Evolutionary conservation across 2,113 vertebrate genomes (phyloP), one percentile per base, ranked within the genome.

Genomic region (Neodon shergylaensis): DNA sequence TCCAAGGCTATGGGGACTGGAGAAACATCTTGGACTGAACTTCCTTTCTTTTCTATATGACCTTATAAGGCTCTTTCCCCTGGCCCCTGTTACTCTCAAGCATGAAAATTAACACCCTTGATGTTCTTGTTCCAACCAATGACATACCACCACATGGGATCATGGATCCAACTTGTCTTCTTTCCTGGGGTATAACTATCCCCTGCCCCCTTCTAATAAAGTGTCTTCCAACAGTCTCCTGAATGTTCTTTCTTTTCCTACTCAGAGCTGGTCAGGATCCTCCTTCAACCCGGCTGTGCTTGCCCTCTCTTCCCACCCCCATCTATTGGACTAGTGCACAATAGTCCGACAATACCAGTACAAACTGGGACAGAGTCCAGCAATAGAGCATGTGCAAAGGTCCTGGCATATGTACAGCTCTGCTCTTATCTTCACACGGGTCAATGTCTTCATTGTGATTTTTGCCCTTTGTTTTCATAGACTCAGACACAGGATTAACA

Each of bases 401-500:
- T 11, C 39, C 58, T 54, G 26, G 39, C 33, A 61, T 68, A 4
- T 22, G 13, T 2, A 21, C 19, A 88, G n/a, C 13, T 72, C 21
- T 63, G 11, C 2, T 26, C 11, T n/a, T 28, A 14, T 58, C 39
- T 42, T 5, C 4, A 73, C 19, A 88, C 70, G 61, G 31, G 31
- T 91, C 10, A 42, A 24, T 76, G 31, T 68, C 74, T 39, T 86
- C 81, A 73, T 5, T 61, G 1, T 85, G 44, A 42, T 63, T 84
- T 78, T n/a, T 84, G 52, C 14, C 24, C 65, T 72, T 93, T 91
- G 81, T 88, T 79, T 78, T 88, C 49, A 84, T 21, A 66, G n/a
- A 83, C 49, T 1, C 7, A 49, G 54, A 58, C 4, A 39, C 1
- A 72, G 7, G 12, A 33, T 92, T 92, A 13, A n/a, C 28, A 0